These are phyloP conservation scores for Gobio gobio DNA, from an alignment of 2,113 vertebrate species.

Conservation along the genomic window DNA sequence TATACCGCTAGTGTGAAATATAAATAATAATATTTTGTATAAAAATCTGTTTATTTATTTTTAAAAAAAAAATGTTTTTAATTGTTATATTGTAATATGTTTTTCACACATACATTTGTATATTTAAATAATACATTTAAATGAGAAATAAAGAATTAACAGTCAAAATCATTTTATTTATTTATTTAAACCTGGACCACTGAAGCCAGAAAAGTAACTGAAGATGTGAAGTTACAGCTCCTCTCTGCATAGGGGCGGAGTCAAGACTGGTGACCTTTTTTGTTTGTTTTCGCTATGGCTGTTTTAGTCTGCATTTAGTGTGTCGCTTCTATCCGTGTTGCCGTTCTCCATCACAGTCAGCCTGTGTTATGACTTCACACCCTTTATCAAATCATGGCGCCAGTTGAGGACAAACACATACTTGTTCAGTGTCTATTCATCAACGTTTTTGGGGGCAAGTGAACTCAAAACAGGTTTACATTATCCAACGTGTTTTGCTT, in stretches of 20 bases:
- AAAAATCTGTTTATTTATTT: no score
- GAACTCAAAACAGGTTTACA: conserved; percentile 24
- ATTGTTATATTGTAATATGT: no score
- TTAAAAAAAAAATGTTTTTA: no score
- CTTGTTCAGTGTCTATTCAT: conserved; percentile 37
- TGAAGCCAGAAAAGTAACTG: no score
- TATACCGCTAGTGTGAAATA: no score
- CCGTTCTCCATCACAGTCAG: conserved; percentile 23
- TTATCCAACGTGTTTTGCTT: conserved; percentile 7
- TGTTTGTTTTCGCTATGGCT: neutral
- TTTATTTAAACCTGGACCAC: no score
- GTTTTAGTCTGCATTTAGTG: neutral
- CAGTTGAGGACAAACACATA: conserved; percentile 48
- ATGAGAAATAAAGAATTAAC: no score
- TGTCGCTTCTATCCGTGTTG: neutral
- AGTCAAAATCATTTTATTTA: no score
- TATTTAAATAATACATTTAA: no score
- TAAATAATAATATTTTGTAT: no score
- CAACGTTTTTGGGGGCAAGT: conserved; percentile 32
- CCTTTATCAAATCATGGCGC: conserved; percentile 50
- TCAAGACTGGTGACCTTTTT: neutral
- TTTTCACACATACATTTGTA: no score
- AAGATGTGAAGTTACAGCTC: conserved; percentile 1
- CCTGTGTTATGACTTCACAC: conserved; percentile 58
- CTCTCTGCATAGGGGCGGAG: neutral